Base-by-base conservation (phyloP, 2,797 vertebrate genomes). In the Bovichtus diacanthus region DNA sequence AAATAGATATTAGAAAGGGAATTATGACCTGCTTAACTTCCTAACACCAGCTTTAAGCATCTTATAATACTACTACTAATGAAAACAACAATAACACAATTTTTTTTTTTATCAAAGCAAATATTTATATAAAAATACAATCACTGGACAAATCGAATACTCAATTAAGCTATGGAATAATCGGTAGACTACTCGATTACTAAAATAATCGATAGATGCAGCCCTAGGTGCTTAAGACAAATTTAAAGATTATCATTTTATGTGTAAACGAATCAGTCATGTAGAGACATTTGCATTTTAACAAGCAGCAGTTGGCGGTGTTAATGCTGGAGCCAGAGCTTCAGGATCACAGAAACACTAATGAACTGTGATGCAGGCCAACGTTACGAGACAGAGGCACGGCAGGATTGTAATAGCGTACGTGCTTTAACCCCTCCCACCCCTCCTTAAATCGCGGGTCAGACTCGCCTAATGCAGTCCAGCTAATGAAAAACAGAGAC, bases 401-500 rank as follows among this genome's bases (percentile, higher is more conserved):
- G 60, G 51, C 54, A 78, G 41, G 46, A 71, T 79, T 80, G 70
- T 29, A 55, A 31, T 19, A 18, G 16, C 27, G 51, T 51, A 53
- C 78, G 55, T 31, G 47, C 61, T 47, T 54, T 70, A 25, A 43
- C 68, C 77, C 73, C 77, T 49, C 78, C 63, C 31, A 29, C 23
- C 27, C 61, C 62, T 69, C 74, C 76, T 74, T 58, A 72, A 80
- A 79, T 58, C 70, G 82, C 21, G 56, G 72, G 50, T 74, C 71
- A 69, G 55, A 83, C 73, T 83, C 63, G 83, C 68, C 43, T 81
- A 73, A 86, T 70, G 58, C 69, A 80, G 70, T 77, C 78, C 51
- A 9, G 68, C 84, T 94, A 93, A 94, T 93, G 87, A 88, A 91
- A 94, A 93, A 63, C 92, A 93, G 91, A 89, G 55, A 70, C 36